Conservation (phyloP, 2,888 invertebrate species). For the Drosophila anomalata region DNA sequence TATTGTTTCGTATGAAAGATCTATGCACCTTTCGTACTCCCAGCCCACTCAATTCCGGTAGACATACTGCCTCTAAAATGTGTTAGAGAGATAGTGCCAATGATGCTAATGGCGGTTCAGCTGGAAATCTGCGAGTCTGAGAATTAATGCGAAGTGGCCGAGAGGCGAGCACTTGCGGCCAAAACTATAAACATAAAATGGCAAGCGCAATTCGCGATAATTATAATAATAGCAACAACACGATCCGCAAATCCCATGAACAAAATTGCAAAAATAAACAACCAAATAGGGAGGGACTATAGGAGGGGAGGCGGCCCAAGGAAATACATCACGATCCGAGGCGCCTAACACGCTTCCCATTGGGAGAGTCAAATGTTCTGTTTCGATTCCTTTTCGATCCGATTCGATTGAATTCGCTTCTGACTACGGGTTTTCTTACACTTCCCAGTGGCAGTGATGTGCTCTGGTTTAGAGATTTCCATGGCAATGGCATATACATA, state of each 20-base stretch:
- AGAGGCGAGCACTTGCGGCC: slow-evolving; percentile 30
- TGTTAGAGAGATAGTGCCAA: slow-evolving; percentile 19
- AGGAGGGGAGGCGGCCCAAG: neutral
- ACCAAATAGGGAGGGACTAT: slow-evolving; percentile 10
- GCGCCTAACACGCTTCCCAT: slow-evolving; percentile 72
- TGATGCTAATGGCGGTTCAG: slow-evolving; percentile 6
- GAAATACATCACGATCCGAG: slow-evolving; percentile 43
- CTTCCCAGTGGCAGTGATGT: slow-evolving; percentile 19
- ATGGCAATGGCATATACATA: slow-evolving; percentile 41
- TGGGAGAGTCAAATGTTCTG: slow-evolving; percentile 57
- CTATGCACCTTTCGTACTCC: neutral
- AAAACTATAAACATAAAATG: slow-evolving; percentile 52
- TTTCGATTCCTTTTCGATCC: slow-evolving; percentile 3
- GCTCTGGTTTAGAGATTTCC: slow-evolving; percentile 45
- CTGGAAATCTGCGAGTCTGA: slow-evolving; percentile 20
- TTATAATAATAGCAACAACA: slow-evolving; percentile 63
- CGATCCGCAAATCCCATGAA: slow-evolving; percentile 32
- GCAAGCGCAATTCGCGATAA: slow-evolving; percentile 58
- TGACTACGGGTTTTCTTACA: slow-evolving; percentile 11
- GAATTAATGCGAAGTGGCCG: slow-evolving; percentile 13
- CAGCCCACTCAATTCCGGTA: neutral
- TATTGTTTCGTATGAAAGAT: no score
- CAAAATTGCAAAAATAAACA: slow-evolving; percentile 64
- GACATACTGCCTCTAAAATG: neutral
- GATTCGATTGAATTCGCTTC: slow-evolving; percentile 15